These are phyloP conservation scores for Chromobotia macracanthus DNA, from an alignment of 2,797 vertebrate species.

Conservation along the genomic window DNA sequence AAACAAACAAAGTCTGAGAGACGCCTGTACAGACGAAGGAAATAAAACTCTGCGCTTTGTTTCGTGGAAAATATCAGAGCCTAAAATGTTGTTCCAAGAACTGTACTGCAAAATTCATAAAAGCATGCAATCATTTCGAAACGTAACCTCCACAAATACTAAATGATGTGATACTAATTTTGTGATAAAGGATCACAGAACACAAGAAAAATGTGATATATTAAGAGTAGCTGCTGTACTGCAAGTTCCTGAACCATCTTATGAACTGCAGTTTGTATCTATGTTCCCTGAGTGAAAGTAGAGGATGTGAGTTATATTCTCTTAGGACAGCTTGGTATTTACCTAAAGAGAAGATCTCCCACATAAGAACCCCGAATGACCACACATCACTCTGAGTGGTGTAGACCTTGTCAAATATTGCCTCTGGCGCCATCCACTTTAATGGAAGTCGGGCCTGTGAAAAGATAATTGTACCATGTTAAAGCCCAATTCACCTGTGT, in stretches of 20 bases:
- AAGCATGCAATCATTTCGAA: slow-evolving; percentile 7
- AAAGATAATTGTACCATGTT: slow-evolving; percentile 42
- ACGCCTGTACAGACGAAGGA: slow-evolving; percentile 14
- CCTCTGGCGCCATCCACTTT: slow-evolving; percentile 96
- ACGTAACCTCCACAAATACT: slow-evolving; percentile 4
- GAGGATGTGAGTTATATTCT: slow-evolving; percentile 4
- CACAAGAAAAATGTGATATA: not conserved
- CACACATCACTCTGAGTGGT: slow-evolving; percentile 94
- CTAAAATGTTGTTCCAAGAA: slow-evolving; percentile 15
- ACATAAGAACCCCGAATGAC: slow-evolving; percentile 93
- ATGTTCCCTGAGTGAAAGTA: not conserved
- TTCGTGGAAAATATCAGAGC: slow-evolving; percentile 25
- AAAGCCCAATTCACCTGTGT: slow-evolving; percentile 38
- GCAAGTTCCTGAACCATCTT: not conserved
- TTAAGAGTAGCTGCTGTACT: not conserved
- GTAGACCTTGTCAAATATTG: slow-evolving; percentile 96
- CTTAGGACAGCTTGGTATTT: slow-evolving; percentile 63
- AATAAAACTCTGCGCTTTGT: not conserved
- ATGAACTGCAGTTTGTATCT: not conserved
- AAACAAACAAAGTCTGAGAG: slow-evolving; percentile 42
- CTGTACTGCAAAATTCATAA: not conserved
- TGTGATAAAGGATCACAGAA: slow-evolving; percentile 20
- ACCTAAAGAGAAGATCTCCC: slow-evolving; percentile 97
- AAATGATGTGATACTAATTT: slow-evolving; percentile 12
- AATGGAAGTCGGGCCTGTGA: slow-evolving; percentile 88